A percentile compares a stretch with the other conserved stretches of the same genome.
Evolutionary conservation across 2,113 vertebrate genomes (phyloP).

Genomic region (Sorex fumeus): DNA sequence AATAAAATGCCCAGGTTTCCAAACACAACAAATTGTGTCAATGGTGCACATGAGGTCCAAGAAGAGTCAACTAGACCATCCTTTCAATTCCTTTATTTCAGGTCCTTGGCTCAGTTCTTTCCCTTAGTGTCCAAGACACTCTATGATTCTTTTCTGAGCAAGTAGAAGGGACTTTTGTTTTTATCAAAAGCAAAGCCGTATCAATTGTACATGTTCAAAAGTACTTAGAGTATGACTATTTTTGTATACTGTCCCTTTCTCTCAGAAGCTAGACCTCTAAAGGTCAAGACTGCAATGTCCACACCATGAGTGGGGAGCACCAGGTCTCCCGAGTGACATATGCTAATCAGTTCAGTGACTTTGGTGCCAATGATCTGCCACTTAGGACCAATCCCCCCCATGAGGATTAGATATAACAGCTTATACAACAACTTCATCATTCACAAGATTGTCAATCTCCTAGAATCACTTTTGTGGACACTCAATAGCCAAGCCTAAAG

Average conservation of each 20-base stretch:
- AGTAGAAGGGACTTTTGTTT: background rate
- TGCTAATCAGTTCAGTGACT: constrained; percentile 42
- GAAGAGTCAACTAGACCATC: background rate
- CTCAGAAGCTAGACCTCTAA: background rate
- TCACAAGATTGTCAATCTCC: background rate
- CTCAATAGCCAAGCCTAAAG: background rate
- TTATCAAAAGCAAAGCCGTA: background rate
- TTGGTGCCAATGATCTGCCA: background rate
- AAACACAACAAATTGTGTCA: background rate
- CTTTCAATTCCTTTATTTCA: background rate
- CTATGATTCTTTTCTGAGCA: constrained; percentile 26
- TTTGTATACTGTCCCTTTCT: background rate
- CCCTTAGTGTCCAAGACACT: background rate
- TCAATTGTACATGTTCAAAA: constrained; percentile 19
- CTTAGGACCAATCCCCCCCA: constrained; percentile 47
- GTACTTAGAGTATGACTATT: background rate
- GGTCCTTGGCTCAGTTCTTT: background rate
- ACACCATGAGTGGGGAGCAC: background rate
- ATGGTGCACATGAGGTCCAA: background rate
- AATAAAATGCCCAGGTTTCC: background rate
- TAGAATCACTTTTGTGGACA: background rate
- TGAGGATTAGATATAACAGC: constrained; percentile 25
- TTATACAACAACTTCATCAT: constrained; percentile 21
- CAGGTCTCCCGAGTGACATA: background rate
- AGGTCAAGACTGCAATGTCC: background rate